Conservation (phyloP, 2,797 vertebrate species). For the Kryptolebias ocellatus region DNA sequence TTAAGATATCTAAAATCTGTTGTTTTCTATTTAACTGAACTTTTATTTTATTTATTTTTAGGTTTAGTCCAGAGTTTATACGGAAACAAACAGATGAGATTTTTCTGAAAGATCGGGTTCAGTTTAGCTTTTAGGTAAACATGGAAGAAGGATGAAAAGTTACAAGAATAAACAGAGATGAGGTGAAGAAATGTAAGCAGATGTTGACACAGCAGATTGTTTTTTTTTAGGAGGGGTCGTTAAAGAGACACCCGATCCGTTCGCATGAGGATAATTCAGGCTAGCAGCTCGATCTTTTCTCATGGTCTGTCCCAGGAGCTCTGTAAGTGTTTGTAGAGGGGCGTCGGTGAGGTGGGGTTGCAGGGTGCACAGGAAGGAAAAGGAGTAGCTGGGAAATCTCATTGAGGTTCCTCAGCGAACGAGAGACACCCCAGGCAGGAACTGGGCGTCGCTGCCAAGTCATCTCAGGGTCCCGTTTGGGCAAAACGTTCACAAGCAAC, state of each 20-base stretch:
- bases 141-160: background rate
- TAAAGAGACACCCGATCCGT: background rate
- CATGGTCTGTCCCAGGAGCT: conserved; percentile 60
- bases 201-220: conserved; percentile 6
- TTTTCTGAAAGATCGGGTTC: too few relatives aligned
- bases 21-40: too few relatives aligned
- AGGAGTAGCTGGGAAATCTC: conserved; percentile 81
- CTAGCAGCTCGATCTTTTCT: conserved; percentile 41
- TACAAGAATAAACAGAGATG: background rate
- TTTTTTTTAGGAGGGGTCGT: background rate
- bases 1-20: too few relatives aligned
- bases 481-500: conserved; percentile 9
- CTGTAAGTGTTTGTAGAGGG: conserved; percentile 62
- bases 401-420: conserved; percentile 69
- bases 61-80: too few relatives aligned
- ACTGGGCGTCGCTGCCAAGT: conserved; percentile 66
- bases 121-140: background rate
- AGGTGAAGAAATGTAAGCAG: background rate
- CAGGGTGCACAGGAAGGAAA: conserved; percentile 80
- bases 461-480: conserved; percentile 48
- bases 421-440: conserved; percentile 63
- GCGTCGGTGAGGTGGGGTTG: conserved; percentile 52
- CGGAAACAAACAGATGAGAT: too few relatives aligned
- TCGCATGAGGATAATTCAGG: conserved; percentile 16
- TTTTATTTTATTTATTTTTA: too few relatives aligned